phyloP scores from a whole-genome alignment of 2,888 invertebrate species.

The Archips crataeganus region DNA sequence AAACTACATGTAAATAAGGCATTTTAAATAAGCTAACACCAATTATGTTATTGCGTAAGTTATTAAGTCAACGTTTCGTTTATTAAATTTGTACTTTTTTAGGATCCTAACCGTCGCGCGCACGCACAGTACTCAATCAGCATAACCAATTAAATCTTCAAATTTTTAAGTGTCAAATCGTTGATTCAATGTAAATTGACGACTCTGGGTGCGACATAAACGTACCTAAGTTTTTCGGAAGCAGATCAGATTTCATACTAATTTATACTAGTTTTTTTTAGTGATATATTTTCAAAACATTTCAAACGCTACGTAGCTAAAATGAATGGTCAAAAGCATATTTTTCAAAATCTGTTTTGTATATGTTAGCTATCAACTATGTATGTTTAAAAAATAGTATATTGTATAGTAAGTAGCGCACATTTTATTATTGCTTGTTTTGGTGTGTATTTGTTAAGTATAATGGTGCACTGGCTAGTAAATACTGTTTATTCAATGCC shows the following conservation, averaged over 20 bases:
- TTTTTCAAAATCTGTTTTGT: not conserved
- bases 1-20: constrained; percentile 21
- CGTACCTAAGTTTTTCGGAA: too few relatives aligned
- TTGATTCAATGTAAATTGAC: too few relatives aligned
- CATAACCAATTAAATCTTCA: not conserved
- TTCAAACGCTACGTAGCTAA: too few relatives aligned
- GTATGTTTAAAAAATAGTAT: not conserved
- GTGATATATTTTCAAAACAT: too few relatives aligned
- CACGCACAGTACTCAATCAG: not conserved
- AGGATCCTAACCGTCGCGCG: constrained; percentile 17
- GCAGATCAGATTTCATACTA: too few relatives aligned
- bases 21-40: constrained; percentile 16
- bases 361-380: not conserved
- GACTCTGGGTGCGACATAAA: too few relatives aligned
- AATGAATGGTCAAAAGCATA: not conserved
- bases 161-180: too few relatives aligned
- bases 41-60: constrained; percentile 1
- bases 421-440: not conserved
- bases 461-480: not conserved
- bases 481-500: too few relatives aligned
- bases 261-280: too few relatives aligned
- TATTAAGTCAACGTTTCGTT: constrained; percentile 17
- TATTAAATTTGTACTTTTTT: constrained; percentile 41
- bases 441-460: not conserved
- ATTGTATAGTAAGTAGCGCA: not conserved